Evolutionary conservation across 2,888 invertebrate genomes (phyloP), one percentile per base, ranked within the genome.

Genomic region (Polydrusus pterygomalis): DNA sequence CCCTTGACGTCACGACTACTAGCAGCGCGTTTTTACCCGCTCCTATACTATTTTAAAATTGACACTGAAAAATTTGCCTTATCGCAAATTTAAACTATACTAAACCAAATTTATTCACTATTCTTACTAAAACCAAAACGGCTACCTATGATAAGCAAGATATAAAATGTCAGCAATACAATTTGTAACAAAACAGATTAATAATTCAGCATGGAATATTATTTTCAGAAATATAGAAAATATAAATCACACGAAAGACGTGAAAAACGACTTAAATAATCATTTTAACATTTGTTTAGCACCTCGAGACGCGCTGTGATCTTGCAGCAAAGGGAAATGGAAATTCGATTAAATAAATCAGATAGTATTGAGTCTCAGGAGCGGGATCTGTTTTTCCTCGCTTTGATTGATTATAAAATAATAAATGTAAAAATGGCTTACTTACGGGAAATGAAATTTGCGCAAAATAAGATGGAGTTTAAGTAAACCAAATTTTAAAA

Each of bases 301-400:
- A 49, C 45, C 47, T 49, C 8, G n/a, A 17, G 40, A 30, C 20
- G 47, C 17, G 25, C 56, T 8, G n/a, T 30, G 68, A 54, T 54
- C n/a, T 68, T 34, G 54, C 15, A 34, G 34, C 18, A 18, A 70
- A 63, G 47, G 54, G 40, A 63, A 70, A 63, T 70, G 62, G 43
- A 70, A 63, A 70, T 70, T 70, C 63, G 70, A 63, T 70, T 70
- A 70, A 63, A 70, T 43, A 49, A 70, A 63, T 63, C 54, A 51
- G 70, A 62, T 63, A 51, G 63, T 30, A 63, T 63, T 63, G 49
- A 63, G 51, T 70, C 49, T 51, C 18, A 18, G 30, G 49, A 11
- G 43, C 34, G 43, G 58, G 43, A 68, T 51, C 51, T 70, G 40
- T 38, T 49, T 60, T 58, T 60, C 25, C 34, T 45, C 10, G 9